Evolutionary conservation across 2,888 invertebrate species (phyloP), one percentile per base, ranked within the genome.

Genomic region (Serrognathus titanus): DNA sequence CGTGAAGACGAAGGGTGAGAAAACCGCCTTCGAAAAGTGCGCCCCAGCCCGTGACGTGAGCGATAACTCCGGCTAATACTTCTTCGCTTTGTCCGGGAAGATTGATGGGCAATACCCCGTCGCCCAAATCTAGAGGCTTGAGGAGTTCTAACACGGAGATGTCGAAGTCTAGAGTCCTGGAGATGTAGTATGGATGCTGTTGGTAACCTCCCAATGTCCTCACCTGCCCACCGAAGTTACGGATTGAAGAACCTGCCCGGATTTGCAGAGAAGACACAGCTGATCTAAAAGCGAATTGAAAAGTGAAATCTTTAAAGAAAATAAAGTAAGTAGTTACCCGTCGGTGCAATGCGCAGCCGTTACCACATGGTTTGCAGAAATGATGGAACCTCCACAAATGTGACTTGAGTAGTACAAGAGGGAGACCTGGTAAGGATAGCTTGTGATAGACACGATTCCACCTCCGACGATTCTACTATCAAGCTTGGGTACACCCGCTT

Each of bases 331-430:
- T 24, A n/a, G 6, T 45, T 57, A 57, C 53, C 53, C 53, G 13
- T 58, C 24, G n/a, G 61, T 61, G 31, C 60, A 60, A 49, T 61
- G 61, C 11, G 61, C 61, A 11, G 61, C 61, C 10, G 61, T 61
- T 5, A 61, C 49, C 11, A 56, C 51, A 38, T 39, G 20, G 10
- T 41, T 37, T 3, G 3, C 6, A 12, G 55, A 41, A 13, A 61
- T 47, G 24, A 61, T 53, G 11, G 61, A 58, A 16, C 52, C 61
- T n/a, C 61, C 58, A 36, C 61, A 61, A 45, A 56, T 56, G 36
- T 58, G 61, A 24, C 55, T 53, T 10, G 49, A 50, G 16, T 40
- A 53, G 12, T 40, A 53, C 43, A 49, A 20, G 2, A 61, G 35
- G 20, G 55, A 61, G 10, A 58, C 24, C 37, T 61, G 61, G 36